phyloP scores from a whole-genome alignment of 2,113 vertebrate species.

The Erpornis zantholeuca region DNA sequence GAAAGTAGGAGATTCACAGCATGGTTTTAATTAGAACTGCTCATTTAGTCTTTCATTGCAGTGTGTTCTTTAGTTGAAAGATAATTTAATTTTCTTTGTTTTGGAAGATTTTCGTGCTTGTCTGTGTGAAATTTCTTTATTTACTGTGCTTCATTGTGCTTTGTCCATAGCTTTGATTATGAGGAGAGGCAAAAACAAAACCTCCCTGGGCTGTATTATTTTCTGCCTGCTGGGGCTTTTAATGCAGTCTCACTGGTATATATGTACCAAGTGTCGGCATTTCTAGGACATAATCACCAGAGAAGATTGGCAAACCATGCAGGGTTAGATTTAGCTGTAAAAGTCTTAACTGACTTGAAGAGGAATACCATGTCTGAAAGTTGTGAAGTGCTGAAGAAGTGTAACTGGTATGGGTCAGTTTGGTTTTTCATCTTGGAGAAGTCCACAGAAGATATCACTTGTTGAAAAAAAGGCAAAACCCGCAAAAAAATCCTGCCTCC shows the following conservation, averaged over 20 bases:
- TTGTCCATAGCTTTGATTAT: not conserved
- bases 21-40: slow-evolving; percentile 57
- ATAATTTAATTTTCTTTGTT: slow-evolving; percentile 51
- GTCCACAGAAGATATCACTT: not conserved
- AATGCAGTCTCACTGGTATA: not conserved
- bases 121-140: slow-evolving; percentile 50
- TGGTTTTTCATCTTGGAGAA: not conserved
- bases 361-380: not conserved
- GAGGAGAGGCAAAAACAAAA: not conserved
- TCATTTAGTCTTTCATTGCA: slow-evolving; percentile 45
- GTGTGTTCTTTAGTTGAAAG: slow-evolving; percentile 7
- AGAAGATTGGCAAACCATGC: not conserved
- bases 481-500: accelerated
- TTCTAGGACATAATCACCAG: not conserved
- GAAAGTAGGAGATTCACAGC: slow-evolving; percentile 30
- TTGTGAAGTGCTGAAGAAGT: not conserved
- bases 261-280: not conserved
- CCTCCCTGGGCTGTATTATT: not conserved
- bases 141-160: slow-evolving; percentile 16
- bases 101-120: not conserved
- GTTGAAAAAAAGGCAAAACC: not conserved
- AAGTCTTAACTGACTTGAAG: not conserved
- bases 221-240: slow-evolving; percentile 57
- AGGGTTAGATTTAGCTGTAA: not conserved
- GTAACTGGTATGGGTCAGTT: not conserved